Evolutionary conservation across 1,140 invertebrate species (phyloP), one percentile per base, ranked within the genome.

Genomic region (Sitodiplosis mosellana): DNA sequence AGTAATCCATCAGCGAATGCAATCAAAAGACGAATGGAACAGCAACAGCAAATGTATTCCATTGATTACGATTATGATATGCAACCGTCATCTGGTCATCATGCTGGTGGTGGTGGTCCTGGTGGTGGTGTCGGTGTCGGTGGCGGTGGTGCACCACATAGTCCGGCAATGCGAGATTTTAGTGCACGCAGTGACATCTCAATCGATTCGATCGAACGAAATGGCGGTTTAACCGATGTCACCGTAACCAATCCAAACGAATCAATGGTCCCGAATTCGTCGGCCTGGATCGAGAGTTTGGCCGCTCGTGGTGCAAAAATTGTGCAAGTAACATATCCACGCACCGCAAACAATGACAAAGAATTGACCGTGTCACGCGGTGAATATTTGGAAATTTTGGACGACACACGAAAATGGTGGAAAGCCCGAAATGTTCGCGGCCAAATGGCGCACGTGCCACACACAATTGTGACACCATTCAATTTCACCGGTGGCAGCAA

Each of bases 391-490:
- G 90, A 97, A 85, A 78, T 95, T 37, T 68, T 98, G 44, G 93
- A 97, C 61, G 89, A 94, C 65, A 83, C 80, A 36, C 76, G 92
- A 53, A 98, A 98, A 65, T 99, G 94, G 94, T 99, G 94, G 94
- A 93, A 94, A 68, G 86, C 92, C 50, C 75, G 88, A 49, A 99
- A 98, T 64, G 75, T 77, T 22, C 75, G 81, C 51, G 87, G 87
- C 4, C 78, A 88, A 59, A 72, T 87, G 8, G 93, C 89, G 33
- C 92, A 96, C 66, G 93, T 97, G 42, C 94, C 94, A 1, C 90
- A 97, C 68, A 99, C 94, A 18, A 98, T 99, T 62, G 87, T 99
- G 33, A 81, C 86, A 14, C 75, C 81, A 7, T 74, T 73, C 48
- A 58, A 56, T 19, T 62, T 55, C 36, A 53, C 52, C 3, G 57